Conservation (phyloP, 23 tunicate genomes). For the Halocynthia aurantium region DNA sequence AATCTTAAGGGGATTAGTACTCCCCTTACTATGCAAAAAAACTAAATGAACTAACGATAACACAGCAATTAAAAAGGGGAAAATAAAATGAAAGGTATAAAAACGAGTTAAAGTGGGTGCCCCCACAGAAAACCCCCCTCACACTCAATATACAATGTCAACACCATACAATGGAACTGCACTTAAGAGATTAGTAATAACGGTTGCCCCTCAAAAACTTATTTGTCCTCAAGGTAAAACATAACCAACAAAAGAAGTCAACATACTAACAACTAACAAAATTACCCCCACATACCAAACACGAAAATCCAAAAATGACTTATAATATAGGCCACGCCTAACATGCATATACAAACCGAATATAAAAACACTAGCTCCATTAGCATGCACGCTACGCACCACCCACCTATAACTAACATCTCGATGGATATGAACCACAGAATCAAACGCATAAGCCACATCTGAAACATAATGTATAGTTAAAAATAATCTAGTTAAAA, state of each 20-base stretch:
- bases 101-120: slow-evolving; percentile 18
- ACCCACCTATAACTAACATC: slow-evolving; percentile 1
- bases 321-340: slow-evolving; percentile 9
- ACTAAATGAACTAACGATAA: slow-evolving; percentile 20
- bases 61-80: background rate
- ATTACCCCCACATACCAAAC: slow-evolving; percentile 13
- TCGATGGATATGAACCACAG: background rate
- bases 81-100: slow-evolving; percentile 32
- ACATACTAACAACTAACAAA: slow-evolving; percentile 2
- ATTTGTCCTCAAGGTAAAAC: slow-evolving; percentile 35
- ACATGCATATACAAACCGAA: slow-evolving; percentile 1
- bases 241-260: slow-evolving; percentile 22
- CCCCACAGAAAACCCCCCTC: slow-evolving; percentile 13
- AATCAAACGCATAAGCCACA: background rate
- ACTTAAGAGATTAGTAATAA: slow-evolving; percentile 20
- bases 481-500: slow-evolving; percentile 16
- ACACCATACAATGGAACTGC: slow-evolving; percentile 9
- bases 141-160: slow-evolving; percentile 5
- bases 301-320: background rate
- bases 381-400: background rate
- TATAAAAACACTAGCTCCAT: slow-evolving; percentile 3
- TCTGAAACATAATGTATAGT: slow-evolving; percentile 6
- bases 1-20: slow-evolving; percentile 7
- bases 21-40: background rate
- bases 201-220: slow-evolving; percentile 43